These are phyloP conservation scores for Tenodera sinensis DNA, from an alignment of 2,888 invertebrate genomes.

Conservation along the genomic window DNA sequence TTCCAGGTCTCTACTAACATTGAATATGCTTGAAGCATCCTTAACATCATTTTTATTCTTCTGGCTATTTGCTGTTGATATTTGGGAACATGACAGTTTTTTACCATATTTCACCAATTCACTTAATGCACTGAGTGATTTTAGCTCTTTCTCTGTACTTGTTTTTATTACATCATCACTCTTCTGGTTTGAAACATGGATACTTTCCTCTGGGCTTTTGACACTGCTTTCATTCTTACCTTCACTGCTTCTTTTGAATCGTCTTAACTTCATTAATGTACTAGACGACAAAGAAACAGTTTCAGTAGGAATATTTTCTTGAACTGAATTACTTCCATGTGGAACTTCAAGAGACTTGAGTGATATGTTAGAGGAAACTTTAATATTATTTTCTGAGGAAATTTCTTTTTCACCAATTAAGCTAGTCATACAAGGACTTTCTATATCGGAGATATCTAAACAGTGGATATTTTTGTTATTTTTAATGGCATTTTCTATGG, in stretches of 20 bases:
- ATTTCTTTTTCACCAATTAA: not conserved
- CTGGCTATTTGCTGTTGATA: not conserved
- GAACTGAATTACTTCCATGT: not conserved
- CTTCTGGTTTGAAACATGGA: not conserved
- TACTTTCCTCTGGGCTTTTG: not conserved
- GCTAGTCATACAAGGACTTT: not conserved
- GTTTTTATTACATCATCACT: not conserved
- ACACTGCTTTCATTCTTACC: not conserved
- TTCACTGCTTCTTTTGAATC: not conserved
- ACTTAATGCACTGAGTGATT: not conserved
- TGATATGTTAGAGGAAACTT: not conserved
- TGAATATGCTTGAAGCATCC: not conserved
- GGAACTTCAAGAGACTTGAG: not conserved
- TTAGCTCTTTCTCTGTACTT: not conserved
- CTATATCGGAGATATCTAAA: not conserved
- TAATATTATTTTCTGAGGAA: not conserved
- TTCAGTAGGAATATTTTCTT: not conserved
- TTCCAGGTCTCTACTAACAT: not conserved
- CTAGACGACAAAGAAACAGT: not conserved
- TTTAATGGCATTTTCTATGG: not conserved
- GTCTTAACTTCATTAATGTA: not conserved
- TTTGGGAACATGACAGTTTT: slow-evolving; percentile 16
- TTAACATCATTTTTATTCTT: not conserved
- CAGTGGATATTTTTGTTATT: not conserved
- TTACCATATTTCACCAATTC: slow-evolving; percentile 21